Conservation (phyloP, 2,888 invertebrate genomes). For the Alitta virens region DNA sequence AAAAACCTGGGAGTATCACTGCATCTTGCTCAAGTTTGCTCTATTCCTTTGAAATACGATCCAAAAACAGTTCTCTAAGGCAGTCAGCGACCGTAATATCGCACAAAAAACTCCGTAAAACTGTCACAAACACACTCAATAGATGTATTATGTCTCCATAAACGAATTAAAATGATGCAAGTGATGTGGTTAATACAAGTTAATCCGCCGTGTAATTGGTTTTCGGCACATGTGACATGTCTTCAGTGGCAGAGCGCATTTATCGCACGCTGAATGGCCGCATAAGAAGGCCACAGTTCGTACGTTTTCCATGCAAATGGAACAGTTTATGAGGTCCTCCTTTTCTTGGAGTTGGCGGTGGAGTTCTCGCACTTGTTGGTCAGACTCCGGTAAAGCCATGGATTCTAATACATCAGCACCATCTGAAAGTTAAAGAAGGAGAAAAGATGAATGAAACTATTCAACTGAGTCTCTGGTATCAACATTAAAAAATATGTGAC, state of each 20-base stretch:
- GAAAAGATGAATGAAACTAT: too few species aligned
- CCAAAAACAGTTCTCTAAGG: too few species aligned
- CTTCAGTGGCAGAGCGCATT: conserved; percentile 76
- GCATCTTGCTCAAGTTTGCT: too few species aligned
- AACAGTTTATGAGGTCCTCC: conserved; percentile 81
- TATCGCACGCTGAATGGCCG: conserved; percentile 80
- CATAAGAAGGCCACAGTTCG: conserved; percentile 83
- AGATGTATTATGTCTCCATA: too few species aligned
- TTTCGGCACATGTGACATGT: conserved; percentile 85
- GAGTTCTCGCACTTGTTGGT: conserved; percentile 17
- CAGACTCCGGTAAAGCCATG: not conserved
- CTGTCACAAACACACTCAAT: too few species aligned
- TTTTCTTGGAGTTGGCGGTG: conserved; percentile 71
- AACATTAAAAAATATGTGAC: too few species aligned
- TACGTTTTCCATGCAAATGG: conserved; percentile 83
- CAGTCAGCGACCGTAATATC: too few species aligned
- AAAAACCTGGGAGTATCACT: too few species aligned
- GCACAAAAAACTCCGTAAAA: too few species aligned
- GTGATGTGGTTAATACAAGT: not conserved
- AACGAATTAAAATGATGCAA: not conserved
- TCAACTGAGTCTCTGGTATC: too few species aligned
- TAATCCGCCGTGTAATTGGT: conserved; percentile 72
- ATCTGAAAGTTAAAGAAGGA: not conserved
- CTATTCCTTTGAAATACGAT: too few species aligned
- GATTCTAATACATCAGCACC: not conserved